Evolutionary conservation across 2,113 vertebrate genomes (phyloP).

Genomic region (Oncorhynchus keta): DNA sequence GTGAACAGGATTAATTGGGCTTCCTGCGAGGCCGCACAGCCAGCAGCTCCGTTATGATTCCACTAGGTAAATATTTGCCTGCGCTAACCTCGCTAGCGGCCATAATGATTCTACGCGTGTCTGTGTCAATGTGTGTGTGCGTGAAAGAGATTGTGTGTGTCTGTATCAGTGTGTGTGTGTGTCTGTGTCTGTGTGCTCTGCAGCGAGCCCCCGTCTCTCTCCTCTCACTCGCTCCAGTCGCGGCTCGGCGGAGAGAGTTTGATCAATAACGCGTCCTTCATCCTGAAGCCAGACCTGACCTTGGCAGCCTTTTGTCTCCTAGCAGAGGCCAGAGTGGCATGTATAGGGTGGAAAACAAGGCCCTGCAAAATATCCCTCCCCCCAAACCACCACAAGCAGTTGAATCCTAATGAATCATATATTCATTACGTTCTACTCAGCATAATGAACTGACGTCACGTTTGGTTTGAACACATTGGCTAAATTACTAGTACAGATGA

Average conservation of each 20-base stretch:
- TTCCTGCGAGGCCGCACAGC: conserved; percentile 60
- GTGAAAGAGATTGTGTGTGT: neutral
- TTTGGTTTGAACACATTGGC: conserved; percentile 61
- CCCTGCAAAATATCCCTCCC: conserved; percentile 52
- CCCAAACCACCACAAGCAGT: conserved; percentile 36
- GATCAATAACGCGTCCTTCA: conserved; percentile 81
- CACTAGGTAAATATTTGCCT: conserved; percentile 78
- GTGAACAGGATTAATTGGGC: conserved; percentile 73
- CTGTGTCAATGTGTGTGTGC: conserved; percentile 9
- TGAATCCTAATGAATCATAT: conserved; percentile 68
- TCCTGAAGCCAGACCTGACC: conserved; percentile 75
- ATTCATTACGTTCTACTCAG: conserved; percentile 65
- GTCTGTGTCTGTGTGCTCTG: conserved; percentile 39
- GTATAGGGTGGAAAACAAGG: conserved; percentile 70
- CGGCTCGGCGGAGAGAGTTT: conserved; percentile 70
- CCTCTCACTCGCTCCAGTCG: conserved; percentile 62
- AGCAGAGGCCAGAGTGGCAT: conserved; percentile 73
- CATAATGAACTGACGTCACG: conserved; percentile 63
- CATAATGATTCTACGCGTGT: conserved; percentile 69
- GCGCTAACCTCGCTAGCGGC: conserved; percentile 63
- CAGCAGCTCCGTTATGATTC: conserved; percentile 72
- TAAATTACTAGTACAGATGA: conserved; percentile 52
- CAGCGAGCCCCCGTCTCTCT: conserved; percentile 32
- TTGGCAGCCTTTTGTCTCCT: conserved; percentile 80
- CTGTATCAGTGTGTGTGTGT: conserved; percentile 39